phyloP scores from a whole-genome alignment of 2,888 invertebrate genomes.

The Spodoptera littoralis region DNA sequence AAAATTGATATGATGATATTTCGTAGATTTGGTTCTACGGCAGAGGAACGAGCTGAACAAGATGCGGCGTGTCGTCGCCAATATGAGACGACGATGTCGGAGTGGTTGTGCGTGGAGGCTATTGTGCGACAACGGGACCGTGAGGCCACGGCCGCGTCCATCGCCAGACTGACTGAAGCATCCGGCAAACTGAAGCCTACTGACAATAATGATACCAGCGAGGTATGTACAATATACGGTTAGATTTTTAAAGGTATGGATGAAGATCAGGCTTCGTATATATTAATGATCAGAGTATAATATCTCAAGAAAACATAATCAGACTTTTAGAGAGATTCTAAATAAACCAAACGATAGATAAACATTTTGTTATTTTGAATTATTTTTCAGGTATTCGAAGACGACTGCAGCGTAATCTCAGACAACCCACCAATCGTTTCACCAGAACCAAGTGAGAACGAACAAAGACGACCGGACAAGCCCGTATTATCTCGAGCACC shows the following conservation, averaged over 20 bases:
- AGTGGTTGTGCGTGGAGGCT: constrained; percentile 98
- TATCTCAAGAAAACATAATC: no score
- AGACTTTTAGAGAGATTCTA: no score
- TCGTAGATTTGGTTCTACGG: constrained; percentile 91
- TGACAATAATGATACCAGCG: constrained; percentile 69
- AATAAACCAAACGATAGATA: no score
- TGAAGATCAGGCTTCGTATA: no score
- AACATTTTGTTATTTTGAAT: not conserved
- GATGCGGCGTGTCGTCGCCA: constrained; percentile 91
- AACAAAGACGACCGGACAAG: constrained; percentile 79
- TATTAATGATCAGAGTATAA: no score
- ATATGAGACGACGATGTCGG: constrained; percentile 97
- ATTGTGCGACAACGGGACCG: constrained; percentile 95
- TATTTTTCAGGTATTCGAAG: constrained; percentile 85
- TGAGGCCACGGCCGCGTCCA: constrained; percentile 94
- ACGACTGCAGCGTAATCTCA: constrained; percentile 88
- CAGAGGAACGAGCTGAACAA: constrained; percentile 90
- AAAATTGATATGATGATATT: not conserved
- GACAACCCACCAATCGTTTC: constrained; percentile 87
- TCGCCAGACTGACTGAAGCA: constrained; percentile 95
- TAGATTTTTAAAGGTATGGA: no score
- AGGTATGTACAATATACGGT: constrained; percentile 57
- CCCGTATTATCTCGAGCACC: constrained; percentile 82
- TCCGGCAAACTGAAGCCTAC: constrained; percentile 84
- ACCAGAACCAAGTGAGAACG: constrained; percentile 84